phyloP scores from a whole-genome alignment of 2,888 invertebrate genomes.

The Sinhomidia bicolor region DNA sequence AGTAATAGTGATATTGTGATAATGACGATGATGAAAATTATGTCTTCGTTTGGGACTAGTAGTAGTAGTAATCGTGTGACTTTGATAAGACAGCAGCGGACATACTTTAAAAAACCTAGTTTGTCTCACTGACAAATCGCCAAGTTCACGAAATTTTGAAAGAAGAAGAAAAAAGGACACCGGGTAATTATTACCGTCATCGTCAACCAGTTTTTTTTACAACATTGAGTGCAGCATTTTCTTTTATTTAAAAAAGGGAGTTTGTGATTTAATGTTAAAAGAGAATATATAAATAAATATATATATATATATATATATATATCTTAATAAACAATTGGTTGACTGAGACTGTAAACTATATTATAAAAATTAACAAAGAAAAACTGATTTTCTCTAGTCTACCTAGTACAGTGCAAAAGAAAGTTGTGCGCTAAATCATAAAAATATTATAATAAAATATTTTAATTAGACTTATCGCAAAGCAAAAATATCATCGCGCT shows the following conservation, averaged over 20 bases:
- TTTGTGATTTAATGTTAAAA: constrained; percentile 30
- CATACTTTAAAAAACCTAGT: constrained; percentile 68
- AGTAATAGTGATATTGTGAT: constrained; percentile 25
- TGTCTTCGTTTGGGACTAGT: constrained; percentile 61
- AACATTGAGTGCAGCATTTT: background rate
- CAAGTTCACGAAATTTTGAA: background rate
- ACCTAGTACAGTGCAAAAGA: constrained; percentile 25
- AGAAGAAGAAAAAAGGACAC: background rate
- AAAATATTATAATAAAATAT: background rate
- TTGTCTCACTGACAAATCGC: constrained; percentile 69
- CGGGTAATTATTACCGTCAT: background rate
- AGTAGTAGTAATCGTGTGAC: constrained; percentile 64
- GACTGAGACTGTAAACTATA: constrained; percentile 25
- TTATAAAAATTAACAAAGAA: background rate
- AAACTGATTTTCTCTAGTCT: constrained; percentile 16
- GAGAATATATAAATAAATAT: background rate
- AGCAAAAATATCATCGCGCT: constrained; percentile 6
- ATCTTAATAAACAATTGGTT: too few species aligned
- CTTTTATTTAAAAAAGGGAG: background rate
- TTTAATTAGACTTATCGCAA: background rate
- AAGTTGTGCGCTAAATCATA: too few species aligned
- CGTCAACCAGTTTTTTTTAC: background rate
- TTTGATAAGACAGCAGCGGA: constrained; percentile 69
- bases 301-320: too few species aligned
- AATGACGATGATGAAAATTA: constrained; percentile 51